Conservation (phyloP, 2,888 invertebrate species). For the Drosophila robusta region DNA sequence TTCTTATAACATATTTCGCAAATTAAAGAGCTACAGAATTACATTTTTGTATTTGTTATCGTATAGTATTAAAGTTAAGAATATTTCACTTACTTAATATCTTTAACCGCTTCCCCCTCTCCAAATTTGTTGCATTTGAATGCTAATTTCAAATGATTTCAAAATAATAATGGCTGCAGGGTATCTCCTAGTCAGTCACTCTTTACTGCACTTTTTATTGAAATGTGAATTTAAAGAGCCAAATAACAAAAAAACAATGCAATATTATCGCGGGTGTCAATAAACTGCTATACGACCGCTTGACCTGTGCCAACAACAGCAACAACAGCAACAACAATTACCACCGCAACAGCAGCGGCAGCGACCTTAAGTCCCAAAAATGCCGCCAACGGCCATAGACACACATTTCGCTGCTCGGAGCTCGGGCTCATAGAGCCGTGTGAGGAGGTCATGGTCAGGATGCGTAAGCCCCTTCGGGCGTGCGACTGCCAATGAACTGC, state of each 20-base stretch:
- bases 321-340: constrained; percentile 4
- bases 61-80: too few relatives aligned
- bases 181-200: too few relatives aligned
- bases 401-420: constrained; percentile 35
- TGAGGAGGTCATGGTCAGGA: constrained; percentile 32
- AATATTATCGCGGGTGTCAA: constrained; percentile 70
- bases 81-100: too few relatives aligned
- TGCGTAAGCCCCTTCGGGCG: constrained; percentile 27
- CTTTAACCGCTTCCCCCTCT: too few relatives aligned
- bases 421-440: constrained; percentile 1
- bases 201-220: neutral
- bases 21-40: too few relatives aligned
- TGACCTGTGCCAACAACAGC: constrained; percentile 40
- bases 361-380: constrained; percentile 30
- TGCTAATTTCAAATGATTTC: too few relatives aligned
- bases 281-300: constrained; percentile 57
- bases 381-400: constrained; percentile 43
- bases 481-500: constrained; percentile 60
- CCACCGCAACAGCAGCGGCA: constrained; percentile 1
- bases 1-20: too few relatives aligned
- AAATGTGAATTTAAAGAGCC: constrained; percentile 7
- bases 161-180: too few relatives aligned
- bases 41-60: too few relatives aligned
- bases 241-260: constrained; percentile 14
- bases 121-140: too few relatives aligned